A percentile compares a stretch with the other conserved stretches of the same genome.
Evolutionary conservation across 2,888 invertebrate species (phyloP).

Genomic region (Temnothorax rugatulus): DNA sequence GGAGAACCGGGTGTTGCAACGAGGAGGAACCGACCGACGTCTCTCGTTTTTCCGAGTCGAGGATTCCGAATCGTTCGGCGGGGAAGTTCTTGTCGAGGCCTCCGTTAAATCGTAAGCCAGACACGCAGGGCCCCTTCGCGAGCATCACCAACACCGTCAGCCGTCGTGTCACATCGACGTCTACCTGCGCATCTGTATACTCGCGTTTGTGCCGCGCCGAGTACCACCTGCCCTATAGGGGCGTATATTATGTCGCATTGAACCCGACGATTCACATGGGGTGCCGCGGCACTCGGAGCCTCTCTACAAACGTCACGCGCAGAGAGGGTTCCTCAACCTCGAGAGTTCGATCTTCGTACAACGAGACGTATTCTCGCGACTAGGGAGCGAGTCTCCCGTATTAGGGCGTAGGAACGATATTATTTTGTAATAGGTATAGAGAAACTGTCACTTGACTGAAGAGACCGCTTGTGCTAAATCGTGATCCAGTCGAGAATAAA

Average conservation of each 20-base stretch:
- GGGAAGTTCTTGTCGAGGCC: conserved; percentile 46
- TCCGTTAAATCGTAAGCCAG: conserved; percentile 61
- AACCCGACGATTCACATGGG: conserved; percentile 63
- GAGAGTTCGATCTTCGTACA: conserved; percentile 33
- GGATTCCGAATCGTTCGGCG: conserved; percentile 58
- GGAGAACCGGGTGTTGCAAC: background rate
- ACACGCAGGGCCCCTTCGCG: conserved; percentile 32
- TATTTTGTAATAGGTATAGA: background rate
- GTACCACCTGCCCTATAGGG: conserved; percentile 72
- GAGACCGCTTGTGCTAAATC: background rate
- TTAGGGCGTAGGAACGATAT: background rate
- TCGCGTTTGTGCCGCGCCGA: conserved; percentile 44
- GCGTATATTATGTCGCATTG: conserved; percentile 69
- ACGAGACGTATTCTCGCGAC: background rate
- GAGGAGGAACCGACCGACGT: conserved; percentile 22
- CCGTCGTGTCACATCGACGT: conserved; percentile 1
- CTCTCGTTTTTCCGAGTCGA: conserved; percentile 65
- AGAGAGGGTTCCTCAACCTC: conserved; percentile 26
- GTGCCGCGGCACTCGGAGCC: conserved; percentile 31
- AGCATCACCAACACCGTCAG: background rate
- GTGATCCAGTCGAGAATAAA: background rate
- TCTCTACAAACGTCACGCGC: conserved; percentile 64
- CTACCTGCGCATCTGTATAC: conserved; percentile 47
- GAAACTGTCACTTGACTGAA: background rate
- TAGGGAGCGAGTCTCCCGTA: too few species aligned